phyloP scores from a whole-genome alignment of 2,888 invertebrate genomes.

The Meghimatium bilineatum region DNA sequence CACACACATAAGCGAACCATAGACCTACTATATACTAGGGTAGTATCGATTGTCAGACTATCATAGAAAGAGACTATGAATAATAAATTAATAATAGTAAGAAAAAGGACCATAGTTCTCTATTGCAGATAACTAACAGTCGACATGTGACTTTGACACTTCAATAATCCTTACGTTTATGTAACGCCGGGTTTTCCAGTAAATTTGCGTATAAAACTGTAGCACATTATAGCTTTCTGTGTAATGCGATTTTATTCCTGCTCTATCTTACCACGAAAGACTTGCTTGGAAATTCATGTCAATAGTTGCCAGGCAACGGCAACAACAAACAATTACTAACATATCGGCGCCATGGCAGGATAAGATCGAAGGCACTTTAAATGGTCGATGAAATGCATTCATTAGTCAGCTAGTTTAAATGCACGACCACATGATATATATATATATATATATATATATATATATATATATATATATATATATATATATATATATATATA shows the following conservation, averaged over 20 bases:
- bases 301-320: conserved; percentile 11
- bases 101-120: neutral
- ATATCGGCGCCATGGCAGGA: neutral
- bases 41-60: too few species aligned
- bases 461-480: too few species aligned
- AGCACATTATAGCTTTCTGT: neutral
- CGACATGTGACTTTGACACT: neutral
- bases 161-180: neutral
- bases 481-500: too few species aligned
- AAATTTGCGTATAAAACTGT: neutral
- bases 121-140: neutral
- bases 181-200: neutral
- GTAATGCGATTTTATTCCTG: neutral
- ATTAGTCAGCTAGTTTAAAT: neutral
- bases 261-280: neutral
- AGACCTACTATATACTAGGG: too few species aligned
- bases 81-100: neutral
- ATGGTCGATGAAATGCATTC: neutral
- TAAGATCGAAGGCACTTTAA: neutral
- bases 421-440: neutral
- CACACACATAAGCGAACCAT: too few species aligned
- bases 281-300: neutral
- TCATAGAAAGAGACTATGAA: too few species aligned
- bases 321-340: conserved; percentile 19
- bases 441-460: too few species aligned